phyloP scores from a whole-genome alignment of 2,888 invertebrate species.

The Leptopterna dolabrata region DNA sequence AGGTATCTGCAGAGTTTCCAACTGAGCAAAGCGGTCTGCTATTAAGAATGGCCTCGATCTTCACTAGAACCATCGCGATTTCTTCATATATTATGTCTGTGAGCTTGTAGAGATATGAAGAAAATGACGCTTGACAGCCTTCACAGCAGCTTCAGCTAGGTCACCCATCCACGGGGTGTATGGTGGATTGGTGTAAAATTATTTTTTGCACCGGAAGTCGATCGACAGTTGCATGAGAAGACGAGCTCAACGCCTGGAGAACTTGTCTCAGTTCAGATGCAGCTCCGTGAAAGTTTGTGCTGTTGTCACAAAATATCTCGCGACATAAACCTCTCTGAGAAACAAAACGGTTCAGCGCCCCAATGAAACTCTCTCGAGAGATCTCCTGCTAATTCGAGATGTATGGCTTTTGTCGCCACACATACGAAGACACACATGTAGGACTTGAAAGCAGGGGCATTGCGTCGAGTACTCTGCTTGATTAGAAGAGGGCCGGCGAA shows the following conservation, averaged over 20 bases:
- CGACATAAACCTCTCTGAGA: background rate
- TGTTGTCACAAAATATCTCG: background rate
- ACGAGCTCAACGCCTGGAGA: background rate
- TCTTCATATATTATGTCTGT: background rate
- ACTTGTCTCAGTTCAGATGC: background rate
- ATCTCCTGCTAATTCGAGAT: background rate
- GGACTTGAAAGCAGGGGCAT: background rate
- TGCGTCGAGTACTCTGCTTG: background rate
- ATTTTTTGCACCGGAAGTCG: background rate
- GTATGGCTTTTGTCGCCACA: background rate
- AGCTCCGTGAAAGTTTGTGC: background rate
- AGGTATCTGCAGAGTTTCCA: background rate
- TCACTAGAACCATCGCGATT: background rate
- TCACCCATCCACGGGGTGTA: background rate
- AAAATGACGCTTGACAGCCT: background rate
- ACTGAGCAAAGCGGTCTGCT: background rate
- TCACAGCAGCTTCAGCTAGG: background rate
- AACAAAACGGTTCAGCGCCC: background rate
- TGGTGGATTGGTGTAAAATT: background rate
- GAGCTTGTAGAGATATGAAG: background rate
- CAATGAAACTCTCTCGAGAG: background rate
- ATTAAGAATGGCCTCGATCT: background rate
- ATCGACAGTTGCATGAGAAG: background rate
- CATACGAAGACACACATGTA: background rate
- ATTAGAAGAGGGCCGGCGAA: background rate